A percentile compares a stretch with the other conserved stretches of the same genome.
Conservation (phyloP, 35 echinoderm and acorn worm species). For the Patiria miniata region DNA sequence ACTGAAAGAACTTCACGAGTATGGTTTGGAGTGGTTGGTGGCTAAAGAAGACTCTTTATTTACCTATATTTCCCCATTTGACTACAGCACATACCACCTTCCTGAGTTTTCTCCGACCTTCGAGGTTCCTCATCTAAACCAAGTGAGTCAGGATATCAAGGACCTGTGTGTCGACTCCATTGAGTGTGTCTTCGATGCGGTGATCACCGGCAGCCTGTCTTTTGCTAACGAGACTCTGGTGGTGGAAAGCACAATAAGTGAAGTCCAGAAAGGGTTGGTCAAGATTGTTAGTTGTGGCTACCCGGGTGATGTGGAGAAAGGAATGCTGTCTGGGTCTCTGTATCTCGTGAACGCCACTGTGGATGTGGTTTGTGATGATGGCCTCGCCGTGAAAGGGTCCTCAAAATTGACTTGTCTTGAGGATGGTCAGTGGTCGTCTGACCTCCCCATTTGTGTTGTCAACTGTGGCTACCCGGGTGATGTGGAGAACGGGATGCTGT, state of each 20-base stretch:
- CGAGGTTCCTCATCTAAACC: conserved; percentile 41
- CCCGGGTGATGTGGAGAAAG: conserved; percentile 57
- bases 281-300: conserved; percentile 71
- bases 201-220: conserved; percentile 39
- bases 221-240: conserved; percentile 58
- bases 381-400: conserved; percentile 10
- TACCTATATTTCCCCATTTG: conserved; percentile 55
- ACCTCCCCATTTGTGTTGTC: not conserved
- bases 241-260: conserved; percentile 3
- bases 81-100: conserved; percentile 47
- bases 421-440: conserved; percentile 18
- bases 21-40: conserved; percentile 59
- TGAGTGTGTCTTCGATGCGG: conserved; percentile 57
- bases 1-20: conserved; percentile 53
- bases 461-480: too few relatives aligned
- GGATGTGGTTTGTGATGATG: conserved; percentile 33
- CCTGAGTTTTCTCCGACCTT: conserved; percentile 55
- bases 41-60: conserved; percentile 43
- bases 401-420: conserved; percentile 12
- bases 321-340: conserved; percentile 31
- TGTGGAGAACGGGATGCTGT: too few relatives aligned
- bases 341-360: conserved; percentile 43
- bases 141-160: conserved; percentile 54
- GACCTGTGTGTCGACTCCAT: conserved; percentile 47
- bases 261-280: conserved; percentile 33